phyloP scores from a whole-genome alignment of 2,113 vertebrate genomes.

The Dicrurus megarhynchus region DNA sequence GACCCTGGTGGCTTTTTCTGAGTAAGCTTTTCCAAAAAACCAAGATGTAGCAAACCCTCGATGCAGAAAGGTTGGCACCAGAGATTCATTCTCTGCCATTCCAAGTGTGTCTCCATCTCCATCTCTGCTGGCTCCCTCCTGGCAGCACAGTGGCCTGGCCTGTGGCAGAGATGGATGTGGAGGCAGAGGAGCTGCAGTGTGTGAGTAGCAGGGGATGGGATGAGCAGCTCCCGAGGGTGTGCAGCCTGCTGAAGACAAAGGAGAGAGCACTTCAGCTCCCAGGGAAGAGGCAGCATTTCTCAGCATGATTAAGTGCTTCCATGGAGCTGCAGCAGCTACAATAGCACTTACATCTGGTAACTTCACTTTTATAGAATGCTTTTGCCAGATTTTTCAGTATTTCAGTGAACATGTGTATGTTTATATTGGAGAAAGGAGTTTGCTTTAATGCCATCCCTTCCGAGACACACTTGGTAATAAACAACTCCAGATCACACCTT shows the following conservation, averaged over 20 bases:
- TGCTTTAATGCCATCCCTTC: conserved; percentile 30
- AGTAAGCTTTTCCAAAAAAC: neutral
- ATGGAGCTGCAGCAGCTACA: neutral
- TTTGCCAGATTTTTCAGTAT: conserved; percentile 26
- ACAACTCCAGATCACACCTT: neutral
- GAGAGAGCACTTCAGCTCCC: neutral
- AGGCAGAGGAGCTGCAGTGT: neutral
- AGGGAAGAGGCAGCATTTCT: neutral
- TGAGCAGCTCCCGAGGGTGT: neutral
- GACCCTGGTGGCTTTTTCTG: neutral
- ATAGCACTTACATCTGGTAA: conserved; percentile 34
- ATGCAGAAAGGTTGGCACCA: neutral
- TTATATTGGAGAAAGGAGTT: conserved; percentile 20
- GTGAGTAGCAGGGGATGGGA: neutral
- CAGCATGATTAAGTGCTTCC: conserved; percentile 29
- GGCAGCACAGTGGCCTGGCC: neutral
- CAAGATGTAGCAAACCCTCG: fast-evolving
- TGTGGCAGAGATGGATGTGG: neutral
- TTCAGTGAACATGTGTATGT: conserved; percentile 12
- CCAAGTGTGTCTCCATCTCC: neutral
- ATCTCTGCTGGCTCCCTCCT: neutral
- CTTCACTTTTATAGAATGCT: neutral
- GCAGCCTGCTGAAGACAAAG: neutral
- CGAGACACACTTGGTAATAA: neutral
- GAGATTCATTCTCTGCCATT: neutral